Evolutionary conservation across 1,140 invertebrate species (phyloP).

Genomic region (Brachionus asplanchnoidis): DNA sequence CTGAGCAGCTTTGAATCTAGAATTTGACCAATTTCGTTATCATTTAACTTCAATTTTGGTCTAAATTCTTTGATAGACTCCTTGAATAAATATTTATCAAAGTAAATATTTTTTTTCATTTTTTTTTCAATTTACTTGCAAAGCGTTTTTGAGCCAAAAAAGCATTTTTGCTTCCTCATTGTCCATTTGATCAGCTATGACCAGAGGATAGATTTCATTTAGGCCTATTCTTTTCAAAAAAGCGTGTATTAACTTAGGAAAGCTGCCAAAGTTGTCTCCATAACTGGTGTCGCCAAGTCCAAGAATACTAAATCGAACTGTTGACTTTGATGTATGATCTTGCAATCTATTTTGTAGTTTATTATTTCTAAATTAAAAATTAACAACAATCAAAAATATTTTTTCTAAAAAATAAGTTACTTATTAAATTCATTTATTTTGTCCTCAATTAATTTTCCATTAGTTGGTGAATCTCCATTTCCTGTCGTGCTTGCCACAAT

Average conservation of each 20-base stretch:
- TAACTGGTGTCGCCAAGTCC: neutral
- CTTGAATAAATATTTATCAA: neutral
- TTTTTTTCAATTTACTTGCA: neutral
- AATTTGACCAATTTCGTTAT: neutral
- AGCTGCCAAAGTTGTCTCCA: neutral
- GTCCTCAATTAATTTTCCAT: conserved; percentile 67
- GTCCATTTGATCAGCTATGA: neutral
- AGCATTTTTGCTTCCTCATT: neutral
- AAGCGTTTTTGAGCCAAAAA: neutral
- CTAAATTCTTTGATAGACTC: neutral
- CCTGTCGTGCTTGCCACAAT: conserved; percentile 91
- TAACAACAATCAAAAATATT: neutral
- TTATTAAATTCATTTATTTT: neutral
- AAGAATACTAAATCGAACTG: conserved; percentile 60
- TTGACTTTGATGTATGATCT: conserved; percentile 54
- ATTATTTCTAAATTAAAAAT: neutral
- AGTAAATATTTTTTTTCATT: neutral
- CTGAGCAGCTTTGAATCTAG: neutral
- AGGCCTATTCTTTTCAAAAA: neutral
- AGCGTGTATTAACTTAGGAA: neutral
- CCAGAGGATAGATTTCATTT: neutral
- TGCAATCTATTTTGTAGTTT: conserved; percentile 42
- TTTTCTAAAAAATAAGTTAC: neutral
- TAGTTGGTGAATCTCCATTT: conserved; percentile 91
- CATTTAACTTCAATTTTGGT: neutral